Conservation (phyloP, 2,113 vertebrate species). For the Hippolais icterina region DNA sequence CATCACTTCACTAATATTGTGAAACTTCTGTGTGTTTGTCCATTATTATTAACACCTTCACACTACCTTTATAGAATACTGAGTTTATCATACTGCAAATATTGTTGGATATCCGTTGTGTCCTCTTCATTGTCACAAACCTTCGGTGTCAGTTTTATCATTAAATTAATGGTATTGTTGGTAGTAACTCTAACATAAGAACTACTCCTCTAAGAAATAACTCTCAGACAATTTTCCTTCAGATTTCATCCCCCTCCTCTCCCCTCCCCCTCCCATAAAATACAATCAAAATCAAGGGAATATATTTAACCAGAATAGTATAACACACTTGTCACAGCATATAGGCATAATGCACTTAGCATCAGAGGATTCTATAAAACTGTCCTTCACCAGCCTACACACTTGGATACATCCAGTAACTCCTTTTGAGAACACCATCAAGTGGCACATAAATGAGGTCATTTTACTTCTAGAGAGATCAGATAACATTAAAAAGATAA, state of each 20-base stretch:
- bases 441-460: background rate
- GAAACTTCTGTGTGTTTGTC: background rate
- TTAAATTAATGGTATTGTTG: background rate
- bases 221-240: background rate
- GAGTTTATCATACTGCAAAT: background rate
- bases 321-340: background rate
- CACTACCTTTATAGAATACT: background rate
- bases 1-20: background rate
- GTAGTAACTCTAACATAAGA: background rate
- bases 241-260: background rate
- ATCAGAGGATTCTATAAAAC: background rate
- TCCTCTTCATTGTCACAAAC: background rate
- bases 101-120: background rate
- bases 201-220: background rate
- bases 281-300: background rate
- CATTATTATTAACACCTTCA: background rate
- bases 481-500: background rate
- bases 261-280: background rate
- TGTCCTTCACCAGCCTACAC: background rate
- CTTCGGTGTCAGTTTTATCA: background rate
- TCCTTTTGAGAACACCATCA: background rate
- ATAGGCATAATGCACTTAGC: background rate
- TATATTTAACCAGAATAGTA: background rate
- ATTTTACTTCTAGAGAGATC: background rate
- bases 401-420: background rate